A percentile compares a stretch with the other conserved stretches of the same genome.
Evolutionary conservation across 1,140 invertebrate genomes (phyloP).

Genomic region (Diuraphis noxia): DNA sequence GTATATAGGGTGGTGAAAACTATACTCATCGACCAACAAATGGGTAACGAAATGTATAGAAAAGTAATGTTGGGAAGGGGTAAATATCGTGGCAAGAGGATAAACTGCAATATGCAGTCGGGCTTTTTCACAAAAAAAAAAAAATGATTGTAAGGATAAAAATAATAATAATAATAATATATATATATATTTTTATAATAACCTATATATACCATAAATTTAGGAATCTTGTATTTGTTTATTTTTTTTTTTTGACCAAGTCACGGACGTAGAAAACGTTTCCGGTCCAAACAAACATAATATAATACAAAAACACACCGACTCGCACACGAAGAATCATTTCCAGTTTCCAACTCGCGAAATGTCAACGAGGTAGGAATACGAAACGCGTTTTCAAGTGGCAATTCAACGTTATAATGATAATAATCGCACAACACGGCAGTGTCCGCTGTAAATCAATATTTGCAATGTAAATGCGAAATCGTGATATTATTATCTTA

Average conservation of each 20-base stretch:
- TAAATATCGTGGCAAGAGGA: neutral
- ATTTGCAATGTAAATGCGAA: no score
- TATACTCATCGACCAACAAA: neutral
- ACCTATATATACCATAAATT: no score
- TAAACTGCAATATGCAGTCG: neutral
- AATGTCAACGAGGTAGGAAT: neutral
- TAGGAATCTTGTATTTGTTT: no score
- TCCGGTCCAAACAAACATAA: neutral
- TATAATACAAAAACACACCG: neutral
- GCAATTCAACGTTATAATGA: neutral
- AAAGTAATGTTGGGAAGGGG: neutral
- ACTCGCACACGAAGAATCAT: neutral
- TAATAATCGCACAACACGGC: neutral
- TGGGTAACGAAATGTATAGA: neutral
- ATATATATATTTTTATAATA: no score
- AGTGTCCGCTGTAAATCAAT: no score
- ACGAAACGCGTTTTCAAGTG: neutral
- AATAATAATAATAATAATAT: neutral
- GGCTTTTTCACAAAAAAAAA: neutral
- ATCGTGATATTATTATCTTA: no score
- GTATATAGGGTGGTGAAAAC: neutral
- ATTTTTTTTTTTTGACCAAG: neutral
- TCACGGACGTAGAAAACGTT: neutral
- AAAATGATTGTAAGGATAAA: neutral
- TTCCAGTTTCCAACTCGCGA: neutral